Base-by-base conservation (phyloP, 2,888 invertebrate species). In the Hermaeophaga mercurialis region DNA sequence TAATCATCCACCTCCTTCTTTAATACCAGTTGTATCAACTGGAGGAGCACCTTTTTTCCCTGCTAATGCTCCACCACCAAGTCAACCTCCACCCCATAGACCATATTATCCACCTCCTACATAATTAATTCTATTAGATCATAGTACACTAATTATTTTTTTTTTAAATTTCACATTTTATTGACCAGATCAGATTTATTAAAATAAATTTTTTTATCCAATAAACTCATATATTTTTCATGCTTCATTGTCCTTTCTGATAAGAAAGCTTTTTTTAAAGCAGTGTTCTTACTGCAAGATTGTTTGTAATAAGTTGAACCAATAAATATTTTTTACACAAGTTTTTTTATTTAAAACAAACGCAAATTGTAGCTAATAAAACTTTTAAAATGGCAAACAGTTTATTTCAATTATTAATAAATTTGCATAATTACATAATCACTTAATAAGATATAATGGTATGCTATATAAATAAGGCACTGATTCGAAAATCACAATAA, bases 11-110 rank as follows among this genome's bases (percentile, higher is more conserved):
- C 76, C 76, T 9, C 76, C 76, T 9, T 73, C 74, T 48, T 73
- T 76, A 59, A 70, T 78, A 9, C 63, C 80, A 18, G 77, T 80
- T 52, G 81, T 81, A 59, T 65, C 81, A 56, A 80, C 80, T 0
- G 65, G 66, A 4, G 80, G 41, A 12, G 62, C 63, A 12, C 63
- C 81, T 0, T 80, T 80, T 1, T 77, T 58, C 70, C 75, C 69
- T 67, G 76, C 63, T 34, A 70, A 72, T 11, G 70, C 75, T 11
- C 72, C 75, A 15, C 73, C 77, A 3, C 72, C 71, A 11, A 62
- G 14, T 17, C 52, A 55, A 18, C 54, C 64, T 6, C 39, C 57
- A 28, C 58, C 58, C 0, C 65, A 64, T 28, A 62, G 63, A 18
- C 63, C 63, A 9, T 65, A 46, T 43, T 66, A 65, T 56, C 61